Evolutionary conservation across 2,888 invertebrate genomes (phyloP), one percentile per base, ranked within the genome.

Genomic region (Drosophila silvestris): DNA sequence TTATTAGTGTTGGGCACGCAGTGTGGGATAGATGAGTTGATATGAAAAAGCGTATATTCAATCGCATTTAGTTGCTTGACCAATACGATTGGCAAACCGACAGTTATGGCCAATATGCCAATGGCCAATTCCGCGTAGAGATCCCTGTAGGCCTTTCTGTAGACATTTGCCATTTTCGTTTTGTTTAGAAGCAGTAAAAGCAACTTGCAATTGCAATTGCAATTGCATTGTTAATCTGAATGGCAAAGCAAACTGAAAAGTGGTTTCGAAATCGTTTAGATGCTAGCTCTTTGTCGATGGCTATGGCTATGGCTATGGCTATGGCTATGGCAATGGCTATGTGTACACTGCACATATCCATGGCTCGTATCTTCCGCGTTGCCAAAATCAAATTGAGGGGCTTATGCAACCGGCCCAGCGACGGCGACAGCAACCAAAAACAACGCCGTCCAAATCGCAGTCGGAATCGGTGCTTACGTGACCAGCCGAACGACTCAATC

Each of bases 381-480:
- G 86, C 83, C 83, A 83, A 83, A 85, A 85, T 81, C 76, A 85
- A 85, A 83, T 77, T 78, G 74, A 69, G 77, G 66, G 61, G 81
- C 81, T 83, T 85, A 85, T 81, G 76, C 78, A 83, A 83, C 74
- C 64, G 67, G 80, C 70, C 76, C 83, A 70, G 80, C 71, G 60
- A 66, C 60, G 60, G 30, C 53, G 69, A 35, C 69, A 74, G 33
- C 67, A 39, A 33, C 61, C 44, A 39, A 58, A 66, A 56, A 56
- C 56, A 77, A 69, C 63, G 62, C 56, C 51, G 69, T 41, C 60
- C 73, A 77, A 77, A 73, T 81, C 70, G 74, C 66, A 71, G 76
- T 76, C 70, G 68, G 73, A 83, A 80, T 81, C 73, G 81, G 67
- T 82, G 87, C 87, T 85, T 85, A 85, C 87, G 84, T 85, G 84